These are phyloP conservation scores for Formica selysi DNA, from an alignment of 1,140 invertebrate genomes.

Conservation along the genomic window DNA sequence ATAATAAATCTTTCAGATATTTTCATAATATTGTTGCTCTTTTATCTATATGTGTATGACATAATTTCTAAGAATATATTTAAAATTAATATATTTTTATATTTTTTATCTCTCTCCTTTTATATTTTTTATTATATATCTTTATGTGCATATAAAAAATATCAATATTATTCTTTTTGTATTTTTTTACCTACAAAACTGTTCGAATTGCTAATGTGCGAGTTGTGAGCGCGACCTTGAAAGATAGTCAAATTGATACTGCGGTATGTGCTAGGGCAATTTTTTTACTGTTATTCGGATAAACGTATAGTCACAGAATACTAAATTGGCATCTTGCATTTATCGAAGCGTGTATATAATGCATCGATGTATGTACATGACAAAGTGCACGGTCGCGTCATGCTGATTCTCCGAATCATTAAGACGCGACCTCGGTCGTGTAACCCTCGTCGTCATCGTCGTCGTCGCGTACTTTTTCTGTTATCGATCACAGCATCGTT, in stretches of 20 bases:
- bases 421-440: conserved; percentile 63
- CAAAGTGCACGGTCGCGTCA: conserved; percentile 33
- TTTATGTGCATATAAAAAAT: no score
- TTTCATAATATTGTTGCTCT: not conserved
- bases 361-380: conserved; percentile 35
- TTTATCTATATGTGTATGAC: not conserved
- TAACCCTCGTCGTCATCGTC: conserved; percentile 60
- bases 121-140: not conserved
- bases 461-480: conserved; percentile 55
- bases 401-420: conserved; percentile 71
- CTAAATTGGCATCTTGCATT: conserved; percentile 17
- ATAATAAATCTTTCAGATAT: not conserved
- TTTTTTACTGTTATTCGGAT: not conserved
- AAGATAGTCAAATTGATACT: not conserved
- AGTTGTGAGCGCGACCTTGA: not conserved
- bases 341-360: not conserved
- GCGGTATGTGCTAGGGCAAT: not conserved
- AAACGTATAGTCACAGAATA: not conserved
- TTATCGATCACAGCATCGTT: conserved; percentile 69
- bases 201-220: not conserved
- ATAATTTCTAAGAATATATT: not conserved
- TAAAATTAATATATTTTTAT: not conserved
- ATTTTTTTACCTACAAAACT: not conserved
- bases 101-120: not conserved
- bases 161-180: no score